Percentiles rank a stretch among this genome's conserved stretches.
phyloP scores from a whole-genome alignment of 2,797 vertebrate species.

The Microctenopoma steveboyesi region DNA sequence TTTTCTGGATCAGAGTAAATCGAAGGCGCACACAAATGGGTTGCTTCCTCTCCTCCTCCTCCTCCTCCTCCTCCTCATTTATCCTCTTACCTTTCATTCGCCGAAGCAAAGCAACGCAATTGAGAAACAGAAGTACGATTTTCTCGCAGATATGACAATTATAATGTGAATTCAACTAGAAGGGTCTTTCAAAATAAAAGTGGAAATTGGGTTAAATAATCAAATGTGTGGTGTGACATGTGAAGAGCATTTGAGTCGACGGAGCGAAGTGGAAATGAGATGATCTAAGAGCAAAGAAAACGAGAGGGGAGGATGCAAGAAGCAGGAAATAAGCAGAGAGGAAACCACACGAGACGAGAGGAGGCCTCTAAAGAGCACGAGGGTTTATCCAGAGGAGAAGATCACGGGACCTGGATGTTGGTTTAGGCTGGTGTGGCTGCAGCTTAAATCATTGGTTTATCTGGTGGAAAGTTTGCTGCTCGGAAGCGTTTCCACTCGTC shows the following conservation, averaged over 20 bases:
- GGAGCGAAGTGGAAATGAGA: background rate
- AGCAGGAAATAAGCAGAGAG: background rate
- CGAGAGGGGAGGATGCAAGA: background rate
- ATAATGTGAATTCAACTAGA: background rate
- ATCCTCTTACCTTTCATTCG: constrained; percentile 16
- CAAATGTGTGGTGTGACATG: background rate
- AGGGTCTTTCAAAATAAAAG: constrained; percentile 1
- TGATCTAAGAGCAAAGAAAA: background rate
- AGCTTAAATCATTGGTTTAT: constrained; percentile 53
- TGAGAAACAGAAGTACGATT: background rate
- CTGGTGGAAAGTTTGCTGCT: constrained; percentile 32
- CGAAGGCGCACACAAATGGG: background rate
- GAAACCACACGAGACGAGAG: background rate
- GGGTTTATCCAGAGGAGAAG: constrained; percentile 50
- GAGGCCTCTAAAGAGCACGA: constrained; percentile 11
- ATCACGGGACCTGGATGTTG: constrained; percentile 58
- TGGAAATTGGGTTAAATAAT: background rate
- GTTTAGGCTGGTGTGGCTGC: constrained; percentile 61
- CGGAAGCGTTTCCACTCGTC: constrained; percentile 8
- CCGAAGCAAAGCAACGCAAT: constrained; percentile 8
- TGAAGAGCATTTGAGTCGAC: constrained; percentile 6
- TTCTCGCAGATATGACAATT: background rate
- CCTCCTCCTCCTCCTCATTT: constrained; percentile 15
- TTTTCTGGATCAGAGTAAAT: constrained; percentile 4
- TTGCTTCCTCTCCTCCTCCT: constrained; percentile 17